Evolutionary conservation across 2,888 invertebrate species (phyloP).

Genomic region (Eumerus sabulonum): DNA sequence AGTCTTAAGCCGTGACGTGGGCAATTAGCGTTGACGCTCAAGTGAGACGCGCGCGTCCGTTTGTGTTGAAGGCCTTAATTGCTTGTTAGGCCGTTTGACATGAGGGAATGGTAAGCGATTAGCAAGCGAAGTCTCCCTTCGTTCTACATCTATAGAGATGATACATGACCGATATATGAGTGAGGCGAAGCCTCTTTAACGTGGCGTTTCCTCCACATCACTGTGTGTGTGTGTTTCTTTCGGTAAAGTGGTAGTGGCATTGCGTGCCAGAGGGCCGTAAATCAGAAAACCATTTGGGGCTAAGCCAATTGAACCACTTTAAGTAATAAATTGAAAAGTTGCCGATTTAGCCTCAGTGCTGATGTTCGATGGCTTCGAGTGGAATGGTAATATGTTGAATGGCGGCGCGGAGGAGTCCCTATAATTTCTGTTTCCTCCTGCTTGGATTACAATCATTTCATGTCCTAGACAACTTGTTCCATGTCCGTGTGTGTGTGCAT

Average conservation of each 20-base stretch:
- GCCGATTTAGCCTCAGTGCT: constrained; percentile 71
- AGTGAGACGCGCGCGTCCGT: constrained; percentile 58
- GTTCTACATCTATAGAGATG: constrained; percentile 2
- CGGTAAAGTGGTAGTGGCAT: constrained; percentile 61
- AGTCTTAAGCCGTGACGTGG: constrained; percentile 55
- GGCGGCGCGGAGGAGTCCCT: constrained; percentile 33
- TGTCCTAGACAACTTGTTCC: constrained; percentile 53
- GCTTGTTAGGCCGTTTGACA: constrained; percentile 67
- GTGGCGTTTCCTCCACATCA: constrained; percentile 51
- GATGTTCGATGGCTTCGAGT: constrained; percentile 52
- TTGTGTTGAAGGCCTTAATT: constrained; percentile 68
- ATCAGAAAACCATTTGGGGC: constrained; percentile 75
- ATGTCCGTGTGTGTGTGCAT: not conserved
- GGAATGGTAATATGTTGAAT: constrained; percentile 28
- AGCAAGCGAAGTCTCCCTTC: constrained; percentile 26
- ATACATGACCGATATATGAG: too few species aligned
- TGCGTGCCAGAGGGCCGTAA: constrained; percentile 76
- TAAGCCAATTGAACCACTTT: constrained; percentile 74
- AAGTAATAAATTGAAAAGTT: constrained; percentile 75
- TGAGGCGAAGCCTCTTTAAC: too few species aligned
- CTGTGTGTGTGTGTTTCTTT: constrained; percentile 30
- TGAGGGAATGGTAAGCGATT: constrained; percentile 58
- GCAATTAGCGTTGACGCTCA: constrained; percentile 67
- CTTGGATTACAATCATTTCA: constrained; percentile 50
- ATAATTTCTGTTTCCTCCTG: constrained; percentile 49